Base-by-base conservation (phyloP, 2,113 vertebrate species). In the Hylia prasina region DNA sequence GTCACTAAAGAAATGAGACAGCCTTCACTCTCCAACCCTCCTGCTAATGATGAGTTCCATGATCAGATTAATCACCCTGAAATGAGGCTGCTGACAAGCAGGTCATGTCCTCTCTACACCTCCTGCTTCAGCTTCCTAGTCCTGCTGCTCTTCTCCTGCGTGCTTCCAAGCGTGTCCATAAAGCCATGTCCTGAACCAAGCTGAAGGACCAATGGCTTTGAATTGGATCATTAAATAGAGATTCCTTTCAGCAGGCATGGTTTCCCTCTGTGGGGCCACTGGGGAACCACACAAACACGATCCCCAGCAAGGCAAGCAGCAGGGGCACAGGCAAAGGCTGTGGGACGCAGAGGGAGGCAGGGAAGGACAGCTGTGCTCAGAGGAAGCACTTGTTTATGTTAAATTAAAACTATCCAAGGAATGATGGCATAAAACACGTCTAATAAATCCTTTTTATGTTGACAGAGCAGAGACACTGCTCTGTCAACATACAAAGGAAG, bases 391-490 rank as follows among this genome's bases (percentile, higher is more conserved):
- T 92, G 76, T 92, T 95, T 90, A 61, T 63, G 79, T 51, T 47
- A 47, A 57, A 57, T n/a, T 73, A 39, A 86, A 95, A 82, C 64
- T 77, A 88, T 73, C 64, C 71, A 44, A 77, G 88, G 90, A 94
- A 94, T 53, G 77, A 93, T 57, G 70, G 70, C 82, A 87, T n/a
- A 71, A 85, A 93, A 82, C 25, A 72, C 0, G 0, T 61, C 58
- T 82, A 88, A 92, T 83, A 96, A 97, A 97, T 73, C 63, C 39
- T 90, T 70, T 63, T 48, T 63, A 42, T 77, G 40, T 83, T 77
- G 87, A 63, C 40, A 63, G 40, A 56, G 48, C 40, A 44, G 19
- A 10, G 37, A 39, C 63, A 40, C 35, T 73, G 33, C n/a, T 71
- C 40, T 57, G 42, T 73, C 83, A 79, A 70, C 63, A 54, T 27